phyloP scores from a whole-genome alignment of 2,113 vertebrate genomes.

The Myocastor coypus region DNA sequence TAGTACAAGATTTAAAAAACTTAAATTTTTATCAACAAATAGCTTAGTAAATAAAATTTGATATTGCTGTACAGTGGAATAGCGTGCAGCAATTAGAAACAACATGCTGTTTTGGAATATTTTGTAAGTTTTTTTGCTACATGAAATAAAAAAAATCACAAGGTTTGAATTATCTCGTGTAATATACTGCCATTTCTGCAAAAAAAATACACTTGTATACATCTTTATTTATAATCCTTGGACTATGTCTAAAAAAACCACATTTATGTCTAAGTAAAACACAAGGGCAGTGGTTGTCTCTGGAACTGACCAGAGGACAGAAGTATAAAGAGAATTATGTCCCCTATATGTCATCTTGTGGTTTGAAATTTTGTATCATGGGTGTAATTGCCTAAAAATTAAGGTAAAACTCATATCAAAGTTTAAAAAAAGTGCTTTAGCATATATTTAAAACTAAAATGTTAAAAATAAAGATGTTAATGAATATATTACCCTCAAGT shows the following conservation, averaged over 20 bases:
- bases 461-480: conserved; percentile 41
- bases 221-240: not conserved
- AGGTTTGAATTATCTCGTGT: not conserved
- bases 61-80: not conserved
- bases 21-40: not conserved
- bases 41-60: not conserved
- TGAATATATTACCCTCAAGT: conserved; percentile 36
- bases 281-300: not conserved
- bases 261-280: no score
- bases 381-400: conserved; percentile 18
- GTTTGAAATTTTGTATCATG: conserved; percentile 36
- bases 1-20: not conserved
- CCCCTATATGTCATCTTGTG: not conserved
- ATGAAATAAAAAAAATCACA: not conserved
- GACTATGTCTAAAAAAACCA: not conserved
- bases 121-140: not conserved
- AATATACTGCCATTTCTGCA: not conserved
- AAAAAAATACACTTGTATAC: not conserved
- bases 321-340: not conserved
- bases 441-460: not conserved
- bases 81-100: conserved; percentile 47
- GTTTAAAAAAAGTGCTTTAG: conserved; percentile 46
- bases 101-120: not conserved
- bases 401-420: conserved; percentile 24
- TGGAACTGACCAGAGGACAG: not conserved